Evolutionary conservation across 2,113 vertebrate genomes (phyloP), one percentile per base, ranked within the genome.

Genomic region (Scopus umbretta): DNA sequence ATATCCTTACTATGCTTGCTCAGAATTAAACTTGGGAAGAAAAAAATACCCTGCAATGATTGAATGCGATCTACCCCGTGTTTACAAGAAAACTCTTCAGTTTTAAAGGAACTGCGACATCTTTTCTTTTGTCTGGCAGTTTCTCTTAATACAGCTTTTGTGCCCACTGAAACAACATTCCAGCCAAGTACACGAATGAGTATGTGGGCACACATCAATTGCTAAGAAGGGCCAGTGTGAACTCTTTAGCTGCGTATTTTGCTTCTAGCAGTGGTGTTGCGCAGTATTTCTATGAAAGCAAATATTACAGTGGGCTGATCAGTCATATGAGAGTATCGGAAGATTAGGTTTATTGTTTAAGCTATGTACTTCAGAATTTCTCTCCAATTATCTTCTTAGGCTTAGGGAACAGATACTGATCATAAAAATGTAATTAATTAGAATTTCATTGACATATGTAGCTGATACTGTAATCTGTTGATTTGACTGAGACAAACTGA

Each of bases 171-270:
- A 62, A 43, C 6, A 59, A 34, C 42, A 50, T 58, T 88, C 45
- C 72, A 78, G 38, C 14, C 68, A 53, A 87, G 47, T 13, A n/a
- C 36, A 18, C 0, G 1, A 74, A 42, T 0, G 6, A 38, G 20
- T 26, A 16, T 0, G 7, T 82, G 80, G 68, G 38, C 74, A 91
- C 32, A 38, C 12, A 19, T 22, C 12, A 34, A 2, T 50, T 47
- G 32, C 38, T 42, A 34, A 43, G 63, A 47, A 71, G 18, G 67
- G n/a, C 43, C 36, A 27, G 8, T 11, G 50, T 86, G 72, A 90
- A 29, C 71, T 58, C n/a, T 47, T 34, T 13, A 40, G 40, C 43
- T 63, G 42, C 10, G 6, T 56, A 6, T 67, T 89, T 43, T 27
- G 36, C 80, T 72, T 63, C 43, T 25, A 14, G 45, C 38, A 58